These are phyloP conservation scores for Strigamia crassipes DNA, from an alignment of 2,888 invertebrate species.

Conservation along the genomic window DNA sequence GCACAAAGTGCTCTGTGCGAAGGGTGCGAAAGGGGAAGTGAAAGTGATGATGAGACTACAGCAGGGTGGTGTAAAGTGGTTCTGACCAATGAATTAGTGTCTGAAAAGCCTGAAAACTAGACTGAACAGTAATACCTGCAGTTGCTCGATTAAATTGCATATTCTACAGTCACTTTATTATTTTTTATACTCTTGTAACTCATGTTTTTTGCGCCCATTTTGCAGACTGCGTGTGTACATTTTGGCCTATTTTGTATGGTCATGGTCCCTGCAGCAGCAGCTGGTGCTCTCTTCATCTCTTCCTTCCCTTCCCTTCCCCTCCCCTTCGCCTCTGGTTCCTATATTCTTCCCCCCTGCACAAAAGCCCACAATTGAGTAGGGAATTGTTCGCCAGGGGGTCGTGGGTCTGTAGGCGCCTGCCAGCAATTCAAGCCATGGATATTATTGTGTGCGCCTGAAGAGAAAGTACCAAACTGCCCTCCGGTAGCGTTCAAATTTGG, in stretches of 20 bases:
- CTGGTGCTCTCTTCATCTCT: slow-evolving; percentile 10
- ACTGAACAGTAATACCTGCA: not conserved
- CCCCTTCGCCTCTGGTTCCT: not conserved
- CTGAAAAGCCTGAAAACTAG: not conserved
- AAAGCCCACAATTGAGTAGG: slow-evolving; percentile 26
- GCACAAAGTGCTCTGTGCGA: not conserved
- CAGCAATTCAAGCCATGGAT: slow-evolving; percentile 17
- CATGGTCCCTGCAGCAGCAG: not conserved
- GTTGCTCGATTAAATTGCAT: not conserved
- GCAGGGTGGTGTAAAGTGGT: not conserved
- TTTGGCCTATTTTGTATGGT: slow-evolving; percentile 10
- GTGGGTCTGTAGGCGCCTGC: slow-evolving; percentile 9
- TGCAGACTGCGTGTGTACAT: not conserved
- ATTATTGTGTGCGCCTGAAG: not conserved
- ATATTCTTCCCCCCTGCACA: not conserved
- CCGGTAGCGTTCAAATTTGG: not conserved
- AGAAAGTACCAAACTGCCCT: slow-evolving; percentile 26
- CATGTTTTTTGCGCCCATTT: not conserved
- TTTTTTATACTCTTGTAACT: too few relatives aligned
- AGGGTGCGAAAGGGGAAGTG: not conserved
- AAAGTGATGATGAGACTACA: not conserved
- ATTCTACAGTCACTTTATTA: not conserved
- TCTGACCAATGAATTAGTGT: not conserved
- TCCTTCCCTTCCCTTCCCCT: not conserved
- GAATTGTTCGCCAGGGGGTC: slow-evolving; percentile 21